A percentile compares a stretch with the other conserved stretches of the same genome.
phyloP scores from a whole-genome alignment of 2,888 invertebrate genomes.

The Ormyrus nitidulus region DNA sequence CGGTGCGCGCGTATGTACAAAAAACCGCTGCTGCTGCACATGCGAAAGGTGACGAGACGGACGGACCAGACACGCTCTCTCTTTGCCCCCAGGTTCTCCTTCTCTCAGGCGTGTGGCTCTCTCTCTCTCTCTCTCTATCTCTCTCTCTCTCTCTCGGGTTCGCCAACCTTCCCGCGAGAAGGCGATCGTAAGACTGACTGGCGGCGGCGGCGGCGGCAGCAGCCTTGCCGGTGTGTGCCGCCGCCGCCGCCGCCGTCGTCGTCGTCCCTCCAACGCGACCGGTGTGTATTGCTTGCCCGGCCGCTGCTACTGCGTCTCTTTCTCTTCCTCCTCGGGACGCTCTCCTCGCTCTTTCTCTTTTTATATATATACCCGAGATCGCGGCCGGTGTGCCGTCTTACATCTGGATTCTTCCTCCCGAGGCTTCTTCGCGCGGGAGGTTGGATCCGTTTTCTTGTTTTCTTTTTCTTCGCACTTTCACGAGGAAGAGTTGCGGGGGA shows the following conservation, averaged over 20 bases:
- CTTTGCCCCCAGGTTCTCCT: not conserved
- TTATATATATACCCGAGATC: too few relatives aligned
- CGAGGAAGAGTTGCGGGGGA: too few relatives aligned
- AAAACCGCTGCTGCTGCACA: too few relatives aligned
- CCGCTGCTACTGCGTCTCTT: too few relatives aligned
- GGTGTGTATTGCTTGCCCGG: not conserved
- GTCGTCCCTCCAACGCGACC: constrained; percentile 51
- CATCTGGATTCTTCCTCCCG: too few relatives aligned
- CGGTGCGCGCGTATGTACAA: too few relatives aligned
- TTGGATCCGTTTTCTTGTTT: not conserved
- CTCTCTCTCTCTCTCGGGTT: constrained; percentile 49
- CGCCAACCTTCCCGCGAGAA: constrained; percentile 67
- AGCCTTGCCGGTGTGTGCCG: constrained; percentile 67
- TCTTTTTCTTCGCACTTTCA: too few relatives aligned
- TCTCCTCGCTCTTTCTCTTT: constrained; percentile 37
- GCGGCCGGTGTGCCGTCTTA: not conserved
- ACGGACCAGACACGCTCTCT: not conserved
- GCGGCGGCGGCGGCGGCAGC: constrained; percentile 66
- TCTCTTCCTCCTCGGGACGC: too few relatives aligned
- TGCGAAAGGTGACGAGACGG: not conserved
- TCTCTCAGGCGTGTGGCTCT: not conserved
- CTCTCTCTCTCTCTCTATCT: constrained; percentile 17
- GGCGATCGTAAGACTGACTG: constrained; percentile 73
- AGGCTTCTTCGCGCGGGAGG: not conserved
- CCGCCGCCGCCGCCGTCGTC: too few relatives aligned